Conservation (phyloP, 2,888 invertebrate species). For the Caenorhabditis zanzibari region DNA sequence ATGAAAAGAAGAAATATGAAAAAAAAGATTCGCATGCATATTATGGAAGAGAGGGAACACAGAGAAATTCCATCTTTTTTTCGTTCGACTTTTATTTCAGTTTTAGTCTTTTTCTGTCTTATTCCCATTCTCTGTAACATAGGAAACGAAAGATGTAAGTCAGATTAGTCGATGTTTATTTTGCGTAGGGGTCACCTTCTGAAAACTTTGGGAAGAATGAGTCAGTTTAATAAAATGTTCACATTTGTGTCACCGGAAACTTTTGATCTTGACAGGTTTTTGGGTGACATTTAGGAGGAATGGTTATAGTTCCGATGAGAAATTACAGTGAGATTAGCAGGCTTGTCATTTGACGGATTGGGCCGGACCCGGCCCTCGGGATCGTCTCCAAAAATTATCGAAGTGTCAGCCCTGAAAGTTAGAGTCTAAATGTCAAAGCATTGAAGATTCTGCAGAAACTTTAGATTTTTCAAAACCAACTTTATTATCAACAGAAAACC, state of each 20-base stretch:
- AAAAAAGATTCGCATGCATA: constrained; percentile 15
- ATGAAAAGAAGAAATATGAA: background rate
- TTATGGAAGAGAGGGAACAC: constrained; percentile 7
- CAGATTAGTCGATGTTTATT: constrained; percentile 22
- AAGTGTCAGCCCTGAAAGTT: too few relatives aligned
- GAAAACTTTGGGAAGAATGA: background rate
- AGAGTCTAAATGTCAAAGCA: too few relatives aligned
- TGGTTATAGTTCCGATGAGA: background rate
- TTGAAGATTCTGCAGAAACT: too few relatives aligned
- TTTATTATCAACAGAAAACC: background rate
- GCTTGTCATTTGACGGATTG: too few relatives aligned
- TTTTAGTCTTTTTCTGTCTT: background rate
- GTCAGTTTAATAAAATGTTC: constrained; percentile 13
- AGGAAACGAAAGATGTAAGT: constrained; percentile 13
- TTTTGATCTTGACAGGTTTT: background rate
- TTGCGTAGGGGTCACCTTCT: constrained; percentile 9
- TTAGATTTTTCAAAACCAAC: too few relatives aligned
- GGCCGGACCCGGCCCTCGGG: too few relatives aligned
- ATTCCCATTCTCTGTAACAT: background rate
- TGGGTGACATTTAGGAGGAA: background rate
- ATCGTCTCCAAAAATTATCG: too few relatives aligned
- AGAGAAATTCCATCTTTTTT: background rate
- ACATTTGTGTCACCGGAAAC: constrained; percentile 24
- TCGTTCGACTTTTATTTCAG: background rate
- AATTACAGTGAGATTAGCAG: too few relatives aligned